Evolutionary conservation across 2,888 invertebrate species (phyloP).

Genomic region (Cerastis leucographa): DNA sequence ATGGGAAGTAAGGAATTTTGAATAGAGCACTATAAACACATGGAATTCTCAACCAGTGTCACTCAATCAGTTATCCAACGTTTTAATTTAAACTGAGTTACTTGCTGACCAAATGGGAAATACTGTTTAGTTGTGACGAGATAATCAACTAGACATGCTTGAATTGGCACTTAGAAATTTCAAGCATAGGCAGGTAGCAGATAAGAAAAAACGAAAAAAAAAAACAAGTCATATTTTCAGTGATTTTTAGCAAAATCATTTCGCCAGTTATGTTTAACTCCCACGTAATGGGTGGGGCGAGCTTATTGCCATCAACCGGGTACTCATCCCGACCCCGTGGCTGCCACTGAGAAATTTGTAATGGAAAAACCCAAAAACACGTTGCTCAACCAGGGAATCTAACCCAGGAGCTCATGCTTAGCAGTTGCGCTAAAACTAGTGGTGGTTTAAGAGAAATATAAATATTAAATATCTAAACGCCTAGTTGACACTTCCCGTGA

Average conservation of each 20-base stretch:
- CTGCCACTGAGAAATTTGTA: too few species aligned
- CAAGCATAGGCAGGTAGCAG: rapidly evolving
- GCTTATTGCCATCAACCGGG: too few species aligned
- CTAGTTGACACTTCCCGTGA: too few species aligned
- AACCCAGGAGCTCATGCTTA: too few species aligned
- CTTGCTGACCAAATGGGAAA: background rate
- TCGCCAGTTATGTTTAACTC: too few species aligned
- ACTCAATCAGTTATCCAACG: background rate
- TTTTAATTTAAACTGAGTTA: background rate
- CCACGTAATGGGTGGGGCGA: too few species aligned
- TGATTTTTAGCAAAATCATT: background rate
- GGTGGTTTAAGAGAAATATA: too few species aligned
- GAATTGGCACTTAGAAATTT: background rate
- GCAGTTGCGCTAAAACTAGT: too few species aligned
- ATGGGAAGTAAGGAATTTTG: background rate
- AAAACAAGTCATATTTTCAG: background rate
- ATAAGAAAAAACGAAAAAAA: background rate
- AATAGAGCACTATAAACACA: background rate
- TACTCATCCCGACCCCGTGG: too few species aligned
- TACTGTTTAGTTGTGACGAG: background rate
- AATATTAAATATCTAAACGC: too few species aligned
- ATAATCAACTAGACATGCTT: background rate
- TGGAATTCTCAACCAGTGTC: background rate
- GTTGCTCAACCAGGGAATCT: too few species aligned
- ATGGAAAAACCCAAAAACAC: too few species aligned